Evolutionary conservation across 2,797 vertebrate species (phyloP).

Genomic region (Zalophus californianus): DNA sequence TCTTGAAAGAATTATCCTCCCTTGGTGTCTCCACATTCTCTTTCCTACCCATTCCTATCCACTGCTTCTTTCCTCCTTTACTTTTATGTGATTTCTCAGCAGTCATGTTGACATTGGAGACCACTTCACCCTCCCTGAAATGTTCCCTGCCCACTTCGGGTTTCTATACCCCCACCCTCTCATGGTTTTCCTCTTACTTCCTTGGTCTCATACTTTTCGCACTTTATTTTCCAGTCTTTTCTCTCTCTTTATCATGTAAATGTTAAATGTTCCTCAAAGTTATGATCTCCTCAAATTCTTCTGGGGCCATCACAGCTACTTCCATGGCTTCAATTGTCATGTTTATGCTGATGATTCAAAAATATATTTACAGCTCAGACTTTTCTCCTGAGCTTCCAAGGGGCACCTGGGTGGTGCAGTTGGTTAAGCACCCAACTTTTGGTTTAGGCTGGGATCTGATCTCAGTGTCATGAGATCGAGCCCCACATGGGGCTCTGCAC

Average conservation of each 20-base stretch:
- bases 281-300: background rate
- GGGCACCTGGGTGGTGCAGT: background rate
- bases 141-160: fast-evolving
- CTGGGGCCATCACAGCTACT: background rate
- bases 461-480: background rate
- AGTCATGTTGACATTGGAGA: background rate
- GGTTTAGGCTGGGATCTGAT: background rate
- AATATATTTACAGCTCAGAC: background rate
- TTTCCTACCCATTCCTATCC: background rate
- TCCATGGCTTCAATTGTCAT: background rate
- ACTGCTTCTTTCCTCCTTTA: background rate
- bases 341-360: background rate
- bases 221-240: background rate
- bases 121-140: background rate
- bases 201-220: background rate
- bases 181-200: background rate
- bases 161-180: background rate
- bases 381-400: background rate
- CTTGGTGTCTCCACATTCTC: background rate
- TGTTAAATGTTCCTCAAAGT: background rate
- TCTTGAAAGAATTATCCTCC: background rate
- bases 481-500: background rate
- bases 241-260: background rate
- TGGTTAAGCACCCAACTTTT: background rate
- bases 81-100: background rate